Evolutionary conservation across 2,888 invertebrate species (phyloP).

Genomic region (Corbicula japonica): DNA sequence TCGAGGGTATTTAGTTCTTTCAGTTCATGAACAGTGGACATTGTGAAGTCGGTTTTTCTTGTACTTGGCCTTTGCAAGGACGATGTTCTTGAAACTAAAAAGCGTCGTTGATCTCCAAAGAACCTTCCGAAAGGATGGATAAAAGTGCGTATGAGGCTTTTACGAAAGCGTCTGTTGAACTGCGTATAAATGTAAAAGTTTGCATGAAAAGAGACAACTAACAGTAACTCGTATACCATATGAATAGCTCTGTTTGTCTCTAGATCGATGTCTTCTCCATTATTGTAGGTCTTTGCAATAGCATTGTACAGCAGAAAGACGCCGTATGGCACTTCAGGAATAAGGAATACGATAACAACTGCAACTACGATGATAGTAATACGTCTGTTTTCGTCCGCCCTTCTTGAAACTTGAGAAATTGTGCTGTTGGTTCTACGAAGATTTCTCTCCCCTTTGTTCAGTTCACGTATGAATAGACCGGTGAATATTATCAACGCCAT

Average conservation of each 20-base stretch:
- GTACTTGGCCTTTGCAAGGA: too few relatives aligned
- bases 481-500: constrained; percentile 16
- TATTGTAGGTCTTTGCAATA: constrained; percentile 6
- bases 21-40: too few relatives aligned
- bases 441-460: constrained; percentile 12
- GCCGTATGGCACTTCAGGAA: constrained; percentile 44
- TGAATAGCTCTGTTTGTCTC: constrained; percentile 10
- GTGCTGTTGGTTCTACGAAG: not conserved
- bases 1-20: too few relatives aligned
- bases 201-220: constrained; percentile 17
- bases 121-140: too few relatives aligned
- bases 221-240: constrained; percentile 2
- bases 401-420: not conserved
- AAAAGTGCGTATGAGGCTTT: too few relatives aligned
- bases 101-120: too few relatives aligned
- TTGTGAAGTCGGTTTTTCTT: too few relatives aligned
- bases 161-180: constrained; percentile 24
- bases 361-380: constrained; percentile 33
- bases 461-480: constrained; percentile 25
- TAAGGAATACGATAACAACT: constrained; percentile 39
- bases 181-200: constrained; percentile 30
- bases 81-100: too few relatives aligned
- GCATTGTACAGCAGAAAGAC: constrained; percentile 18
- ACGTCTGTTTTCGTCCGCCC: constrained; percentile 25
- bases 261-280: not conserved